Evolutionary conservation across 2,113 vertebrate genomes (phyloP).

Genomic region (Macrotus californicus): DNA sequence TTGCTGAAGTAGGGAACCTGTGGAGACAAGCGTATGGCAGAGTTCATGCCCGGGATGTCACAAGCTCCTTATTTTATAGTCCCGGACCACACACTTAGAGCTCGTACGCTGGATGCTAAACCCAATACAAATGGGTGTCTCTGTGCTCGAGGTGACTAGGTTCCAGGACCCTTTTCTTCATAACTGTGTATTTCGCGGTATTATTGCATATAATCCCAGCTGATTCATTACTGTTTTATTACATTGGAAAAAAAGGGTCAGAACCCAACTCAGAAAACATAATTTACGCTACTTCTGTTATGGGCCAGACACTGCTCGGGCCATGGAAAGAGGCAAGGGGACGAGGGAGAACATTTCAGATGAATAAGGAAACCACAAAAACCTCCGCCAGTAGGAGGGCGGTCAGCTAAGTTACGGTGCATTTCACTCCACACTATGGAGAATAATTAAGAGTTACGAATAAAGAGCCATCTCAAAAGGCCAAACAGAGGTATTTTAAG

Average conservation of each 20-base stretch:
- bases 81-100: not conserved
- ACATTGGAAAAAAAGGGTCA: not conserved
- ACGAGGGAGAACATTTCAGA: not conserved
- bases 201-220: not conserved
- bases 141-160: not conserved
- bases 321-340: not conserved
- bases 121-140: not conserved
- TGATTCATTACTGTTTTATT: not conserved
- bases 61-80: not conserved
- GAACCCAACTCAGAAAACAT: not conserved
- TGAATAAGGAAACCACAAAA: not conserved
- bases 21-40: not conserved
- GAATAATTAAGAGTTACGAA: not conserved
- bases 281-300: not conserved
- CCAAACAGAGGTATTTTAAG: not conserved
- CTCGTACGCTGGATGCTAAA: not conserved
- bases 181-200: not conserved
- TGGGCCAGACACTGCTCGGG: not conserved
- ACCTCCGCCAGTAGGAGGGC: not conserved
- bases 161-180: not conserved
- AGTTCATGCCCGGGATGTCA: rapidly evolving
- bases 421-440: not conserved
- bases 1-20: slow-evolving; percentile 81
- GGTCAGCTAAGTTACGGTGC: not conserved
- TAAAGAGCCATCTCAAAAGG: not conserved